phyloP scores from a whole-genome alignment of 2,113 vertebrate species.

The Callipepla squamata region DNA sequence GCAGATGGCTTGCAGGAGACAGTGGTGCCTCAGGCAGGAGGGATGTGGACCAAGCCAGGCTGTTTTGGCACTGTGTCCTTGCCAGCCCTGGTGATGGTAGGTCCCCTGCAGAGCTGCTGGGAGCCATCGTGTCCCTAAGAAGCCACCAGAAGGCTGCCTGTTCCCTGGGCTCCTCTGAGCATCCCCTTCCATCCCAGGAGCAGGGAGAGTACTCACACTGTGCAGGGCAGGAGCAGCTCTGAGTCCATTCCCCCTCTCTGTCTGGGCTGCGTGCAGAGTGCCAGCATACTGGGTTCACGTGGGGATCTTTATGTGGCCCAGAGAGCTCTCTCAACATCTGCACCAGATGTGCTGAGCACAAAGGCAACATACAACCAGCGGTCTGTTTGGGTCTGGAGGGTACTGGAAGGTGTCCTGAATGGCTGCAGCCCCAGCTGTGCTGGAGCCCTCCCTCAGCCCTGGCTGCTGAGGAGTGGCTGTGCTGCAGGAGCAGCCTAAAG shows the following conservation, averaged over 20 bases:
- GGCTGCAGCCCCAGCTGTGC: neutral
- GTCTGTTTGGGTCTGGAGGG: constrained; percentile 15
- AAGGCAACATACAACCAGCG: neutral
- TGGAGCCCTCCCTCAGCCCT: neutral
- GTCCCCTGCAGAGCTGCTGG: neutral
- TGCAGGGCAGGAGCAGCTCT: neutral
- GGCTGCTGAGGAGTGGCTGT: accelerated
- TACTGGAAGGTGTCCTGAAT: neutral
- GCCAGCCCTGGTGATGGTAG: neutral
- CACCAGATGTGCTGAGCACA: neutral
- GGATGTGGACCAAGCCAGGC: neutral
- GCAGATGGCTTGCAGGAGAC: neutral
- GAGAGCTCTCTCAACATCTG: constrained; percentile 7
- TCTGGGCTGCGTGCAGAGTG: accelerated
- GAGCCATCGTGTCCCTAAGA: accelerated
- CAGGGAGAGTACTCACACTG: accelerated
- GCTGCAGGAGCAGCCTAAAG: neutral
- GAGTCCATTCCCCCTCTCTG: neutral
- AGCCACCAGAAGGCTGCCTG: neutral
- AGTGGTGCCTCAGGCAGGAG: neutral
- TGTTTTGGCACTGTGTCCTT: accelerated
- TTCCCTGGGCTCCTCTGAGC: accelerated
- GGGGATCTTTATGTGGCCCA: neutral
- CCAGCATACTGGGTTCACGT: neutral
- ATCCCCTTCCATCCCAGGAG: neutral